These are phyloP conservation scores for Iguana delicatissima DNA, from an alignment of 2,797 vertebrate species.

Conservation along the genomic window DNA sequence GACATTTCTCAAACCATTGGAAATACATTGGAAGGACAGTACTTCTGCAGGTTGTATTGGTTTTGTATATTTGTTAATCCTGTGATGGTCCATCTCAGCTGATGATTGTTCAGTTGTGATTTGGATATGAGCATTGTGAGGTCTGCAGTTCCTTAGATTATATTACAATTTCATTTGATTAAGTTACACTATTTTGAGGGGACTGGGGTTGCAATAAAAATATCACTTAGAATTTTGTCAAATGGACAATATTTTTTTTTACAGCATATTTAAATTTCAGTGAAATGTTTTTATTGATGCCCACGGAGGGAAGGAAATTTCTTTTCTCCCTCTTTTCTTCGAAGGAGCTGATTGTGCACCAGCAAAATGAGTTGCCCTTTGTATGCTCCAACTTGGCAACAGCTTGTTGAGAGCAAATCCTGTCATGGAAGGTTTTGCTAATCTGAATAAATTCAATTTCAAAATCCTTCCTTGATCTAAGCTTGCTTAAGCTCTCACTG, in stretches of 20 bases:
- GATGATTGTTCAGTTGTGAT: neutral
- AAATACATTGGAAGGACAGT: neutral
- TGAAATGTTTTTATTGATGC: conserved; percentile 65
- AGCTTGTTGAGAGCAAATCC: conserved; percentile 90
- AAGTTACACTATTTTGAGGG: neutral
- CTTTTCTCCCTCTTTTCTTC: neutral
- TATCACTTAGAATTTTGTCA: neutral
- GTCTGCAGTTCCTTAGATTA: neutral
- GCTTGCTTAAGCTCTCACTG: conserved; percentile 85
- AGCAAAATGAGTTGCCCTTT: conserved; percentile 73
- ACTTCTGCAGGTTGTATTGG: neutral
- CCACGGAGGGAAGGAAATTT: neutral
- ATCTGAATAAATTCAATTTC: conserved; percentile 93
- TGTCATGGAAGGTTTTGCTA: conserved; percentile 84
- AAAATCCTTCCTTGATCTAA: conserved; percentile 93
- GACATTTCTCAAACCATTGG: neutral
- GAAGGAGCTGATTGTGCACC: conserved; percentile 63
- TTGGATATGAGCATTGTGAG: neutral
- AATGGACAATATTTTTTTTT: neutral
- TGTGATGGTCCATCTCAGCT: neutral
- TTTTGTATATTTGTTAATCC: neutral
- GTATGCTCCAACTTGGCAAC: conserved; percentile 81
- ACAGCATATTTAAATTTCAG: neutral
- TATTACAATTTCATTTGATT: neutral
- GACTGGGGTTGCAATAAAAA: neutral